Evolutionary conservation across 2,888 invertebrate species (phyloP).

Genomic region (Pheosia gnoma): DNA sequence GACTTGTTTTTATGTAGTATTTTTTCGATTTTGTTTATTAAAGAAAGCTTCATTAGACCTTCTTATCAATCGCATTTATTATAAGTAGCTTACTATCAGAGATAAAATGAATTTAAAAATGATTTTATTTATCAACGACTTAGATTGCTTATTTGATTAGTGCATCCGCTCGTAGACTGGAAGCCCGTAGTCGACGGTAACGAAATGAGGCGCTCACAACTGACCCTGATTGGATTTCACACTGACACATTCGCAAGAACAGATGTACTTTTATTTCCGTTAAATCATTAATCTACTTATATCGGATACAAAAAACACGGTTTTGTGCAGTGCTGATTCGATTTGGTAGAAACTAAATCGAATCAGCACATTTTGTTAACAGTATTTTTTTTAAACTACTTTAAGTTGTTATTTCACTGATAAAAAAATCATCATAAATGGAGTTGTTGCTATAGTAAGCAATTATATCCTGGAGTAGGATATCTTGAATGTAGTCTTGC

Average conservation of each 20-base stretch:
- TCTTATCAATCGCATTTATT: no score
- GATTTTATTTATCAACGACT: conserved; percentile 55
- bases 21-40: no score
- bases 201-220: conserved; percentile 47
- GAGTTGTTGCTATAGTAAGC: no score
- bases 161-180: conserved; percentile 40
- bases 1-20: no score
- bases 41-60: no score
- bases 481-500: no score
- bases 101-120: not conserved
- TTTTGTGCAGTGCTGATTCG: conserved; percentile 38
- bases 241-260: conserved; percentile 36
- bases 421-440: no score
- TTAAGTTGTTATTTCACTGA: no score
- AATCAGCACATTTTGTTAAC: no score
- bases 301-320: conserved; percentile 34
- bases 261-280: conserved; percentile 36
- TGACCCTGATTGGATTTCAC: conserved; percentile 47
- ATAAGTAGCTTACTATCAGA: no score
- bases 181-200: conserved; percentile 54
- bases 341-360: conserved; percentile 28
- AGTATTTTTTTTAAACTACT: no score
- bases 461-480: no score
- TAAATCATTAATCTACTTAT: conserved; percentile 12
- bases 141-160: conserved; percentile 59